Base-by-base conservation (phyloP, 2,888 invertebrate genomes). In the Strigamia crassipes region DNA sequence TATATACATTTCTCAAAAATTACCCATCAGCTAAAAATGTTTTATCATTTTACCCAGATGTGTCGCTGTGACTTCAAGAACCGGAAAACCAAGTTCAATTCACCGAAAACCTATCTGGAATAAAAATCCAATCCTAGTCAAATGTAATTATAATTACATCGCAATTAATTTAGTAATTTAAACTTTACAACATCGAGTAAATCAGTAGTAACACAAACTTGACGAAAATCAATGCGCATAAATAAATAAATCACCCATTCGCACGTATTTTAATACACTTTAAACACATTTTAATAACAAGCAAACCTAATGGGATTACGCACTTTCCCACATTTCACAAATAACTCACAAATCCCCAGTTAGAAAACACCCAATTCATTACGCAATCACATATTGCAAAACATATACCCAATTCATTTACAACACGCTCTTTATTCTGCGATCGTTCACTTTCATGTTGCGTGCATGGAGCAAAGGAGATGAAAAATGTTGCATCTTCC, bases 401-500 rank as follows among this genome's bases (percentile, higher is more conserved):
- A 73, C 73, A 31, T 27, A 73, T 13, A n/a, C n/a, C 73, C 73
- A 73, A 73, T 73, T 27, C 73, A 73, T 73, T 73, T 73, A 31
- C 27, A 73, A 31, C 73, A 56, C 73, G 27, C 27, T 31, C 13
- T 27, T 73, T 73, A 73, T 27, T 31, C 73, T 56, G 56, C 73
- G 27, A 73, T 73, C 73, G 13, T 73, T 56, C 56, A 73, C 27
- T 10, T 31, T 31, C 31, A 27, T n/a, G 27, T 73, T 31, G 73
- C 73, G 73, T 73, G 73, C 73, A 27, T 27, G n/a, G 31, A 31
- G 73, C 31, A 73, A 73, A 73, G 27, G 73, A 31, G 73, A 73
- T 73, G 73, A 73, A 73, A 73, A 27, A 73, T 73, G 73, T 73
- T 73, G 73, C 73, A 73, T 73, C 73, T 73, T 73, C 27, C 73